phyloP scores from a whole-genome alignment of 2,113 vertebrate genomes.

The Trochalopteron elliotii region DNA sequence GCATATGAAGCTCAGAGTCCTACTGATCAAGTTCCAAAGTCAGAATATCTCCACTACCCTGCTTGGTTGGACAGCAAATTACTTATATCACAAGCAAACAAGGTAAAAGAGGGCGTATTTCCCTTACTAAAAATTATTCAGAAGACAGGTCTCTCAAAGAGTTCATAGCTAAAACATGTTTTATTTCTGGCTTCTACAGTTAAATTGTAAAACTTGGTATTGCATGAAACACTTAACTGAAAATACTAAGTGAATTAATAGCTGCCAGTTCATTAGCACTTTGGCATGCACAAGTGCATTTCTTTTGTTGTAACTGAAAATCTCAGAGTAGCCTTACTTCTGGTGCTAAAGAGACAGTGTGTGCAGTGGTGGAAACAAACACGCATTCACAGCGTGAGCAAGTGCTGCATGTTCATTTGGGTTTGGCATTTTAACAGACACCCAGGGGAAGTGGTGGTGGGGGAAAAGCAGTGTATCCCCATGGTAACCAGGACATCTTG shows the following conservation, averaged over 20 bases:
- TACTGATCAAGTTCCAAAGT: background rate
- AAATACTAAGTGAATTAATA: background rate
- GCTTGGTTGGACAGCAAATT: background rate
- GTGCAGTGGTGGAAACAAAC: background rate
- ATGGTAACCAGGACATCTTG: conserved; percentile 51
- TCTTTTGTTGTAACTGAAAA: background rate
- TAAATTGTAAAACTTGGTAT: background rate
- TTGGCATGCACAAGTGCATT: background rate
- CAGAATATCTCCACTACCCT: background rate
- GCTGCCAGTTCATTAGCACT: background rate
- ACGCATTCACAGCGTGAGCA: background rate
- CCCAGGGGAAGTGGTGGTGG: background rate
- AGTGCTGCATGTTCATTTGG: background rate
- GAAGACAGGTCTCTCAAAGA: background rate
- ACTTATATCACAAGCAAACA: background rate
- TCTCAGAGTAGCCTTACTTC: background rate
- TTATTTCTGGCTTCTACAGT: background rate
- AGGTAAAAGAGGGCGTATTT: background rate
- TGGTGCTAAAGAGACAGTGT: background rate
- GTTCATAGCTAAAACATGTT: background rate
- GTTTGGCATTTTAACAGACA: conserved; percentile 17
- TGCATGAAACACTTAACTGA: background rate
- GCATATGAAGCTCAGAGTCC: background rate
- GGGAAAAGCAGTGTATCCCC: background rate
- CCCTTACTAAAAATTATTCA: background rate